These are phyloP conservation scores for Myrmecobius fasciatus DNA, from an alignment of 2,113 vertebrate species.

Conservation along the genomic window DNA sequence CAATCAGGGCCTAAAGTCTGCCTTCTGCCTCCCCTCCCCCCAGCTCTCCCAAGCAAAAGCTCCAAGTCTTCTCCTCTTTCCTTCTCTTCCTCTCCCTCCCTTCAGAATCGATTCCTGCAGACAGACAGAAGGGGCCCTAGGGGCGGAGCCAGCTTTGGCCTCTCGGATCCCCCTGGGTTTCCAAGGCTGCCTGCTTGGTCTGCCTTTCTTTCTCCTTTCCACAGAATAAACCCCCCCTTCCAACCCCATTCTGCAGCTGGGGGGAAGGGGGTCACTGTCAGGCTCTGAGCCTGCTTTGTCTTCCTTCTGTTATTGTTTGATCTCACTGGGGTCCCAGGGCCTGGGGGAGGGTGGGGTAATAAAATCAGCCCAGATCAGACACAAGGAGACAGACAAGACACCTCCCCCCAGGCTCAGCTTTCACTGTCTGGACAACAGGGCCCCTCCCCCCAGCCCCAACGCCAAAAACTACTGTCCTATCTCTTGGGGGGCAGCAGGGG, in stretches of 20 bases:
- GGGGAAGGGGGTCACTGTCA: constrained; percentile 21
- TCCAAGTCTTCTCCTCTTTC: neutral
- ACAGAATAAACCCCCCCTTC: neutral
- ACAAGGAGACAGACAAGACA: constrained; percentile 10
- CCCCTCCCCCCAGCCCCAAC: neutral
- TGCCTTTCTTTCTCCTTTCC: constrained; percentile 36
- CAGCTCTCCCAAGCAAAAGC: neutral
- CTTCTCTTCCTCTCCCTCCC: constrained; percentile 45
- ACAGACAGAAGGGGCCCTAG: constrained; percentile 43
- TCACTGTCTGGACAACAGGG: constrained; percentile 26
- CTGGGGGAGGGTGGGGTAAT: constrained; percentile 61
- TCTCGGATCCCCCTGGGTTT: neutral
- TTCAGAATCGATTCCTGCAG: constrained; percentile 56
- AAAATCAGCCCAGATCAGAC: constrained; percentile 40
- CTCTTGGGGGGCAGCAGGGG: neutral
- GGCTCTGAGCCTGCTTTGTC: constrained; percentile 69
- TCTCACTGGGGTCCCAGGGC: constrained; percentile 50
- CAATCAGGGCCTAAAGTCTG: neutral
- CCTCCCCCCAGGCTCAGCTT: constrained; percentile 63
- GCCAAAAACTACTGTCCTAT: neutral
- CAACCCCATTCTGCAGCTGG: constrained; percentile 57
- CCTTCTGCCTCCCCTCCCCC: neutral
- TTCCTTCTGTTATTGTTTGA: constrained; percentile 56
- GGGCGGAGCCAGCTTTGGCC: constrained; percentile 23
- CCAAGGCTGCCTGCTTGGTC: neutral